A percentile compares a stretch with the other conserved stretches of the same genome.
phyloP scores from a whole-genome alignment of 2,113 vertebrate genomes.

The Merops nubicus region DNA sequence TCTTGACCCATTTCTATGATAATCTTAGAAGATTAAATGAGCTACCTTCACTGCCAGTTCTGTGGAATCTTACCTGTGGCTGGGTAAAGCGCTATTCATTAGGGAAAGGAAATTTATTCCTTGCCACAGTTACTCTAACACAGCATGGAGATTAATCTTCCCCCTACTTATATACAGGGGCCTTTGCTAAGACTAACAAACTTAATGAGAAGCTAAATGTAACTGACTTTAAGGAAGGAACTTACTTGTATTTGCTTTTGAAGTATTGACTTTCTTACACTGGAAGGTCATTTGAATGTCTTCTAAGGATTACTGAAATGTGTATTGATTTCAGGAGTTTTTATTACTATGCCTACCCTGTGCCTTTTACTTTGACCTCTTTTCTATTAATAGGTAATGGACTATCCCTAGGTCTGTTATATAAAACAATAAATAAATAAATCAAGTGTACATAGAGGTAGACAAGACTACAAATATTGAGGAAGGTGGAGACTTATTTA shows the following conservation, averaged over 20 bases:
- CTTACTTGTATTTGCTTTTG: neutral
- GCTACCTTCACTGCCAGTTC: neutral
- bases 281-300: neutral
- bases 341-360: neutral
- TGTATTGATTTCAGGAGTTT: neutral
- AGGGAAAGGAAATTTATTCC: neutral
- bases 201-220: neutral
- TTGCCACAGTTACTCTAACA: neutral
- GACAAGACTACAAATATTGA: neutral
- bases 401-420: neutral
- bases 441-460: accelerated
- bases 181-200: neutral
- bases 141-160: neutral
- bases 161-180: neutral
- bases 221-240: neutral
- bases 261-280: neutral
- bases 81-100: neutral
- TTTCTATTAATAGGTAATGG: neutral
- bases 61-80: neutral
- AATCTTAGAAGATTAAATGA: neutral
- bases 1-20: neutral
- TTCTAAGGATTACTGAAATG: neutral
- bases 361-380: neutral
- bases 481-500: neutral
- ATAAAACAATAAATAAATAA: neutral